These are phyloP conservation scores for Chloebia gouldiae DNA, from an alignment of 2,113 vertebrate species.

Conservation along the genomic window DNA sequence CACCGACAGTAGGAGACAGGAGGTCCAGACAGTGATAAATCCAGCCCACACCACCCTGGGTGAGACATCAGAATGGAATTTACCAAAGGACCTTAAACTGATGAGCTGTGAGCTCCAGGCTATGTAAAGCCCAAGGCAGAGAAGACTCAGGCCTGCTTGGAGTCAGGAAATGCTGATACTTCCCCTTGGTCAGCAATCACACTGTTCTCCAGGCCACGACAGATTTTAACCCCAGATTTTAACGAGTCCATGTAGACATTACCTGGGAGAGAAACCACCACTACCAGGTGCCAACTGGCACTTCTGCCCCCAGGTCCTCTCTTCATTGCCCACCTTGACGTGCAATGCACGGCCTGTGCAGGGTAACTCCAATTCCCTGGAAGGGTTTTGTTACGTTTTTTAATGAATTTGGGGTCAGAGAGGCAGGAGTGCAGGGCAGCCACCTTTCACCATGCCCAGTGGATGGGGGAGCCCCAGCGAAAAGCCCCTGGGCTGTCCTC, in stretches of 20 bases:
- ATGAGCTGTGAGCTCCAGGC: background rate
- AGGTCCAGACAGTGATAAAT: background rate
- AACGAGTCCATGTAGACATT: rapidly evolving
- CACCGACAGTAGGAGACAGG: background rate
- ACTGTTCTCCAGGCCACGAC: rapidly evolving
- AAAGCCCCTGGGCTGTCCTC: background rate
- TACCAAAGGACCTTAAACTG: background rate
- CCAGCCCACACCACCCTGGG: background rate
- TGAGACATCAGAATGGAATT: conserved; percentile 28
- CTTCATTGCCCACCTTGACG: rapidly evolving
- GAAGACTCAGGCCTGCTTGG: background rate
- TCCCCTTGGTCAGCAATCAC: background rate
- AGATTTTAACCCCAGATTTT: background rate
- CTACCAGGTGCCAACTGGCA: background rate
- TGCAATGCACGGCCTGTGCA: background rate
- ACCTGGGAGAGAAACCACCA: background rate
- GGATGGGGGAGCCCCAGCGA: background rate
- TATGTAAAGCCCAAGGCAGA: rapidly evolving
- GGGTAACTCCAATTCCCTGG: background rate
- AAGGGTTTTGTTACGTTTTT: background rate
- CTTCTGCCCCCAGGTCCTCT: background rate
- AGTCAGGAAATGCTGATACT: background rate
- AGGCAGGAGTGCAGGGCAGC: background rate
- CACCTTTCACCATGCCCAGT: background rate
- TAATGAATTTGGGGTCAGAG: background rate